Conservation (phyloP, 92 coral and sea anemone genomes). For the Zoanthus gigantus region DNA sequence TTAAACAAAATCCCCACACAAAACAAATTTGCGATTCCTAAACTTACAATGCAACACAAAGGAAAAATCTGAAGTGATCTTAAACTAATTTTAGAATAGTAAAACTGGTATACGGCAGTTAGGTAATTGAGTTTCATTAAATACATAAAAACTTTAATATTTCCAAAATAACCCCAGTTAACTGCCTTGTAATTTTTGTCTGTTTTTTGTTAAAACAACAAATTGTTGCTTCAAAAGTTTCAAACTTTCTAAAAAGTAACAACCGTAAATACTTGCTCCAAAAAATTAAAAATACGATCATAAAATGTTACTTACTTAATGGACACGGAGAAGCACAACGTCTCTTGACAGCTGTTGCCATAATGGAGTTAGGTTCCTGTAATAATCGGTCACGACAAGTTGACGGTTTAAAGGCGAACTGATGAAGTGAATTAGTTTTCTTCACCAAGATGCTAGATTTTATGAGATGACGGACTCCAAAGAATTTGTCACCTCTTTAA, state of each 20-base stretch:
- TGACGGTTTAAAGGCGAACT: not conserved
- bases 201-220: no score
- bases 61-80: not conserved
- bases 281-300: no score
- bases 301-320: not conserved
- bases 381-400: not conserved
- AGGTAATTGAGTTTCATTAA: no score
- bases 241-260: no score
- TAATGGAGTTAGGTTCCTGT: slow-evolving; percentile 4
- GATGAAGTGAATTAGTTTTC: not conserved
- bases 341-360: not conserved
- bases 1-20: no score
- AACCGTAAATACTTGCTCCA: no score
- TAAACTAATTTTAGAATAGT: no score
- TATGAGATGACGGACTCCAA: not conserved
- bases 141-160: no score
- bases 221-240: no score
- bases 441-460: not conserved
- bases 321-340: not conserved
- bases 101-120: no score
- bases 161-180: no score
- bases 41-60: not conserved
- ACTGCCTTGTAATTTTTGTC: no score
- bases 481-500: slow-evolving; percentile 19
- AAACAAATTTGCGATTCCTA: not conserved